These are phyloP conservation scores for Rhorus exstirpatorius DNA, from an alignment of 2,888 invertebrate genomes.

Conservation along the genomic window DNA sequence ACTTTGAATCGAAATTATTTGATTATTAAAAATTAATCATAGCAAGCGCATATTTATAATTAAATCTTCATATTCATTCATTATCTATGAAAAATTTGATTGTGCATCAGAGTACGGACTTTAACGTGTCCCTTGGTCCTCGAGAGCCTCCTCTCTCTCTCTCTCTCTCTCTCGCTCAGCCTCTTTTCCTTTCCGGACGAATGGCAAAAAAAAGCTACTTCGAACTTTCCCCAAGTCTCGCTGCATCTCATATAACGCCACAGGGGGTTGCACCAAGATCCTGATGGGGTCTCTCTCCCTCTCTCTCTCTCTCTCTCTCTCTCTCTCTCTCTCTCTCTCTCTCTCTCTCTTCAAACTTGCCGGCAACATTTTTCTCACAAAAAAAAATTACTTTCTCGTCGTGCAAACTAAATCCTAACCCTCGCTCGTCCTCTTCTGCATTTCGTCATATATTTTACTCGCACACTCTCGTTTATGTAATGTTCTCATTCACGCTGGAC, in stretches of 20 bases:
- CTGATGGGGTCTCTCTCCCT: no score
- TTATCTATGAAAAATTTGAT: conserved; percentile 25
- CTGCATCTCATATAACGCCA: conserved; percentile 47
- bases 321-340: no score
- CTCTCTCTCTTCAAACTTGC: conserved; percentile 31
- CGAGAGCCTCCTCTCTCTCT: conserved; percentile 21
- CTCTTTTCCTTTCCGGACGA: background rate
- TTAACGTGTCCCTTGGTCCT: background rate
- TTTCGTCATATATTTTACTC: conserved; percentile 17
- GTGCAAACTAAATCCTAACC: conserved; percentile 27
- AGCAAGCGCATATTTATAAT: no score
- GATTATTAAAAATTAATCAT: no score
- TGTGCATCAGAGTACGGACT: background rate
- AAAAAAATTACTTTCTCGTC: conserved; percentile 39
- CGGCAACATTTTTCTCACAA: conserved; percentile 17
- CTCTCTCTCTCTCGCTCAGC: background rate
- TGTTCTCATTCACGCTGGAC: background rate
- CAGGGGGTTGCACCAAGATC: conserved; percentile 49
- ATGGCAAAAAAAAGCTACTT: conserved; percentile 32
- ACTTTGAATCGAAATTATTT: no score
- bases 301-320: no score
- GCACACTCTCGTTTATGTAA: background rate
- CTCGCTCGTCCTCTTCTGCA: conserved; percentile 6
- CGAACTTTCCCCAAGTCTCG: conserved; percentile 25
- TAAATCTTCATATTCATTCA: background rate